Evolutionary conservation across 2,888 invertebrate genomes (phyloP).

Genomic region (Campoplex nolae): DNA sequence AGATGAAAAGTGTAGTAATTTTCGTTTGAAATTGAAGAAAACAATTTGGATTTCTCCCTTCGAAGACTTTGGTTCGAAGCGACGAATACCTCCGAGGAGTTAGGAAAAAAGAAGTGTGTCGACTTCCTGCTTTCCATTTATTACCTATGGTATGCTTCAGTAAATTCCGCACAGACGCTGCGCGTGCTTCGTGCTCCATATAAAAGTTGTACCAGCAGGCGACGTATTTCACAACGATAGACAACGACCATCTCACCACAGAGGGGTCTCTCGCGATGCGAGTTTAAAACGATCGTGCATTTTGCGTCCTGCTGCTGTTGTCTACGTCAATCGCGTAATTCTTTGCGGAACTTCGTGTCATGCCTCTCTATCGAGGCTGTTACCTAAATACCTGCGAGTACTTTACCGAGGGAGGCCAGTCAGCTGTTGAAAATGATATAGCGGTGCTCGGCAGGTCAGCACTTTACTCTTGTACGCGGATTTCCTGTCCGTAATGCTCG

Average conservation of each 20-base stretch:
- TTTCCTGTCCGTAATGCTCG: neutral
- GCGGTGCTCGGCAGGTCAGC: neutral
- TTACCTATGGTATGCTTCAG: slow-evolving; percentile 61
- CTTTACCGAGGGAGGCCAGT: neutral
- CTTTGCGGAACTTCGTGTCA: neutral
- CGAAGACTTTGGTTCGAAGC: neutral
- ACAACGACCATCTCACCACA: slow-evolving; percentile 22
- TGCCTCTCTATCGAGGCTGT: neutral
- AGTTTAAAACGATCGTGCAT: neutral
- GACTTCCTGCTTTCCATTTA: slow-evolving; percentile 70
- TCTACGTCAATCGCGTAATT: neutral
- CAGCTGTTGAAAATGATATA: slow-evolving; percentile 7
- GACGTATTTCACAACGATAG: slow-evolving; percentile 54
- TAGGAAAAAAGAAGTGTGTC: slow-evolving; percentile 35
- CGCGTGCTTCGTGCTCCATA: slow-evolving; percentile 14
- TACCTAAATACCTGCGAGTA: neutral
- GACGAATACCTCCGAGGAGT: slow-evolving; percentile 33
- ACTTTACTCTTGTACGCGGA: neutral
- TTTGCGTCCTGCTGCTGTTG: neutral
- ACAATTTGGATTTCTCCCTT: neutral
- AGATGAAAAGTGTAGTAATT: neutral
- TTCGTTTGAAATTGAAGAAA: neutral
- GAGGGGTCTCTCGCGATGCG: slow-evolving; percentile 11
- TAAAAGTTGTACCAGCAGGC: slow-evolving; percentile 13
- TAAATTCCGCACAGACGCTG: slow-evolving; percentile 51